phyloP scores from a whole-genome alignment of 2,113 vertebrate species.

The Elanus axillaris region DNA sequence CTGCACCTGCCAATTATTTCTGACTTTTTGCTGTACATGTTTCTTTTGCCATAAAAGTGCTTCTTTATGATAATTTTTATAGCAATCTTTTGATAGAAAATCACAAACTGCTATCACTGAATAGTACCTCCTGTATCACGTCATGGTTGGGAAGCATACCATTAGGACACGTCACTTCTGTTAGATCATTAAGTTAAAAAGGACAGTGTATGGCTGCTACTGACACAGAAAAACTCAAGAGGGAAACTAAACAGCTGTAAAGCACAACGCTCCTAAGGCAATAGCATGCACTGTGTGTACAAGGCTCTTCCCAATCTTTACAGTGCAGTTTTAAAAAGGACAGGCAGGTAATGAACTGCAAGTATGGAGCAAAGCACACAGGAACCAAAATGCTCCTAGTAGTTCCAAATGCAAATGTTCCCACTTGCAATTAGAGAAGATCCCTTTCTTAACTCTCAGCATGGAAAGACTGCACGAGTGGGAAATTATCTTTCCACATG shows the following conservation, averaged over 20 bases:
- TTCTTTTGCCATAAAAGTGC: background rate
- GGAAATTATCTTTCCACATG: constrained; percentile 32
- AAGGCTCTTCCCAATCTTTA: background rate
- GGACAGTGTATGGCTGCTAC: background rate
- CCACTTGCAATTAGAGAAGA: background rate
- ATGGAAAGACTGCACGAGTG: background rate
- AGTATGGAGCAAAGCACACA: background rate
- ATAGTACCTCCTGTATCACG: background rate
- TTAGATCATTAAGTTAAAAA: background rate
- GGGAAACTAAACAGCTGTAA: background rate
- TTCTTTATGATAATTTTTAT: background rate
- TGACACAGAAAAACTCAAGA: background rate
- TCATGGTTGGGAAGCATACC: background rate
- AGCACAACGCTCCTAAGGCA: background rate
- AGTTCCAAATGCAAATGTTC: background rate
- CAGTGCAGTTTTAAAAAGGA: background rate
- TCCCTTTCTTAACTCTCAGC: background rate
- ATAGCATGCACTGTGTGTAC: rapidly evolving
- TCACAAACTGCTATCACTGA: background rate
- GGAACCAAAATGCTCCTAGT: background rate
- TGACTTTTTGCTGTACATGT: background rate
- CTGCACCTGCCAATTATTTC: background rate
- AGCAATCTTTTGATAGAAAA: background rate
- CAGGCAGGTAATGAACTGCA: background rate
- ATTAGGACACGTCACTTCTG: background rate